Evolutionary conservation across 2,888 invertebrate genomes (phyloP), one percentile per base, ranked within the genome.

Genomic region (Cataglyphis albicans): DNA sequence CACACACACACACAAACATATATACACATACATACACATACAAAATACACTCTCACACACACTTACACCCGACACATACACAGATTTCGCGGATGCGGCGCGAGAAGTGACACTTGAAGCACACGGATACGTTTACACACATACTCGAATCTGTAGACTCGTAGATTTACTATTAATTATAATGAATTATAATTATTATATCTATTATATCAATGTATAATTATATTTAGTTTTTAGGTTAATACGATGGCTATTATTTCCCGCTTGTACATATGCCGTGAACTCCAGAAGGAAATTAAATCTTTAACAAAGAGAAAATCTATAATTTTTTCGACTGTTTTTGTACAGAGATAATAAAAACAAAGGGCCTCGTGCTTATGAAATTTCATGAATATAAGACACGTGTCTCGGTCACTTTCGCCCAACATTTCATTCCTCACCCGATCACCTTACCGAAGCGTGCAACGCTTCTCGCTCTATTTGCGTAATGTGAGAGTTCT

Each of bases 241-340:
- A 48, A 25, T 92, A 92, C 86, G 86, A 91, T 90, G 88, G 89
- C 84, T 90, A 89, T 90, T 84, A 90, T 88, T 90, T 92, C 90
- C 93, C 92, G 94, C 94, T 94, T 94, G 94, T 94, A 94, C 92
- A 94, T 94, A 94, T 88, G 94, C 94, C 94, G 94, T 94, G 94
- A 94, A 74, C 93, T 94, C 94, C 76, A 76, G 93, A 94, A 94
- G 93, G 93, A 93, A 93, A 93, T 92, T 93, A 91, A 93, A 93
- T 92, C 93, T 93, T 92, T 92, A 93, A 93, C 91, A 91, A 92
- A 92, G 90, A 92, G 90, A 85, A 93, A 92, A 93, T 92, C 92
- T 94, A 94, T 94, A 94, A 94, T 94, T 94, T 94, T 94, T 94
- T 94, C 93, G 94, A 94, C 93, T 93, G 93, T 94, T 94, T 94